Evolutionary conservation across 1,140 invertebrate species (phyloP), one percentile per base, ranked within the genome.

Genomic region (Papilio polytes): DNA sequence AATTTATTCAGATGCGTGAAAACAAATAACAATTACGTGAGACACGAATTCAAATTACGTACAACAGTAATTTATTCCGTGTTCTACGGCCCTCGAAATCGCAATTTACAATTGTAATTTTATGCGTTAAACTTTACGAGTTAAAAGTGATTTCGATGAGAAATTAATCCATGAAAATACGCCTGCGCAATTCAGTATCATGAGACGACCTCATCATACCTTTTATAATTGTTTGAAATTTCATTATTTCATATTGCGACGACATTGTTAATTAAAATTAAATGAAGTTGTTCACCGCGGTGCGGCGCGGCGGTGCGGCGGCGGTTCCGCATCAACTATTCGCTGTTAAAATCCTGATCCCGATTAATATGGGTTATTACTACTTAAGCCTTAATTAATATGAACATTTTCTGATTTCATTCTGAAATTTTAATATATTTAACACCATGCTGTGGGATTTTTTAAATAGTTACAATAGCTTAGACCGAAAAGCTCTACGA

Each of bases 111-210:
- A 74, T 74, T 74, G 73, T 74, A 74, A 74, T 74, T 48, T 41
- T 74, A 48, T 20, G 41, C 46, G 46, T 74, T 48, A 46, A 74
- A 74, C 73, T 74, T 74, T 74, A 26, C 73, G 73, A 74, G 73
- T 48, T 74, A 74, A 48, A 51, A 48, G n/a, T 48, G 73, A 74
- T 74, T 74, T 26, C 20, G 44, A 48, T 74, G 73, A 13, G 44
- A 51, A 51, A 74, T 74, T 74, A 74, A 74, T 51, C 73, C 46
- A 74, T 74, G 73, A 74, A 51, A 74, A 74, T 74, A 74, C 41
- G 73, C 73, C 20, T 74, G 46, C 73, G 73, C 73, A 26, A 51
- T 51, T 74, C 13, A 7, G 44, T 9, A 6, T 73, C 4, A 10
- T 15, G 22, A 12, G 63, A 31, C 59, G 26, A 66, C 63, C 63